phyloP scores from a whole-genome alignment of 2,113 vertebrate genomes.

The Peromyscus californicus region DNA sequence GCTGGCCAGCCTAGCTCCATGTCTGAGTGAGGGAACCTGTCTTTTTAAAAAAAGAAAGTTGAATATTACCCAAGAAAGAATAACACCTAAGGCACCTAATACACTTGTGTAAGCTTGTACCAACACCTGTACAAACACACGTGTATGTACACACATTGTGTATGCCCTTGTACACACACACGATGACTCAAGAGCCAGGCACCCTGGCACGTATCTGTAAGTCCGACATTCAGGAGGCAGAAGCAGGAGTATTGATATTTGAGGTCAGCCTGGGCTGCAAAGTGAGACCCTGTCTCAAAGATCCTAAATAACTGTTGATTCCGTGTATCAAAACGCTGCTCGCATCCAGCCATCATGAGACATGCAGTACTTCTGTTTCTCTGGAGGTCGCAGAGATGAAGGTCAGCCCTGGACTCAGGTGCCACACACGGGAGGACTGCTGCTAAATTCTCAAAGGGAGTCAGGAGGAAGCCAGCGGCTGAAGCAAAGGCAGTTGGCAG shows the following conservation, averaged over 20 bases:
- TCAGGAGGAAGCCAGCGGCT: not conserved
- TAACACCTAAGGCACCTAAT: too few relatives aligned
- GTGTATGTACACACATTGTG: not conserved
- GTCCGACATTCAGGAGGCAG: not conserved
- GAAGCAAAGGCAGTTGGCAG: not conserved
- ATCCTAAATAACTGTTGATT: not conserved
- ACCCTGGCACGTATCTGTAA: not conserved
- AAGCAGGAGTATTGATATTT: not conserved
- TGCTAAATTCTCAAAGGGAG: not conserved
- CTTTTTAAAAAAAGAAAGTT: not conserved
- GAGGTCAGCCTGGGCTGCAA: not conserved
- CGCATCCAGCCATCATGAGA: not conserved
- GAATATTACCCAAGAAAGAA: not conserved
- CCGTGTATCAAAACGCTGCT: not conserved
- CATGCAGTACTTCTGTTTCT: accelerated
- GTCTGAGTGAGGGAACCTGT: not conserved
- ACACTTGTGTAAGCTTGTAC: not conserved
- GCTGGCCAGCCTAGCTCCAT: not conserved
- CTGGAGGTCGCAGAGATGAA: not conserved
- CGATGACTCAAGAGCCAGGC: not conserved
- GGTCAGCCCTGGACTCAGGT: not conserved
- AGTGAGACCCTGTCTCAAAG: not conserved
- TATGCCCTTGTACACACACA: too few relatives aligned
- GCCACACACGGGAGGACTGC: not conserved
- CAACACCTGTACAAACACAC: not conserved